Percentiles rank a stretch among this genome's conserved stretches.
phyloP scores from a whole-genome alignment of 2,113 vertebrate genomes.

The Salminus brasiliensis region DNA sequence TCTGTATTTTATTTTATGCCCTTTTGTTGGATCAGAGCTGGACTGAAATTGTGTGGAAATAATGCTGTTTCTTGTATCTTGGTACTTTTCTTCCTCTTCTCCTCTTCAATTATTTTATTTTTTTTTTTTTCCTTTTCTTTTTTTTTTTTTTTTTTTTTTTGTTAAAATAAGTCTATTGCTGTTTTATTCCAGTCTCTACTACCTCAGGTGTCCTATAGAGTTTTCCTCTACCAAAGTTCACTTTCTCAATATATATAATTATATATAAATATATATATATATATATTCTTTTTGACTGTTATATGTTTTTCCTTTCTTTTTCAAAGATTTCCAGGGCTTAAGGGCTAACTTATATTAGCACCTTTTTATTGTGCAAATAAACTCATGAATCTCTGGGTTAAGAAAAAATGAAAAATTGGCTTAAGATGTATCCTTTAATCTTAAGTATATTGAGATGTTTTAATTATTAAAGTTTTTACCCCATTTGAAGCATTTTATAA shows the following conservation, averaged over 20 bases:
- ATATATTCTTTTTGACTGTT: constrained; percentile 82
- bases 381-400: constrained; percentile 87
- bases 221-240: constrained; percentile 95
- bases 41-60: constrained; percentile 88
- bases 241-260: constrained; percentile 73
- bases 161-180: constrained; percentile 89
- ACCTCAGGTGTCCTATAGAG: constrained; percentile 94
- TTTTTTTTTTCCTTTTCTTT: background rate
- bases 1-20: constrained; percentile 80
- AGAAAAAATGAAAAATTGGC: constrained; percentile 78
- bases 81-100: constrained; percentile 73
- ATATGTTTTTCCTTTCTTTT: constrained; percentile 73
- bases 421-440: constrained; percentile 88
- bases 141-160: constrained; percentile 57
- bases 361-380: constrained; percentile 88
- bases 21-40: constrained; percentile 88
- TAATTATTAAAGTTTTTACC: constrained; percentile 91
- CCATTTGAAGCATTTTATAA: constrained; percentile 90
- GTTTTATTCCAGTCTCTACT: constrained; percentile 93
- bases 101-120: too few relatives aligned
- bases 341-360: constrained; percentile 91
- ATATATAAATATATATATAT: constrained; percentile 50
- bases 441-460: constrained; percentile 91
- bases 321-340: constrained; percentile 90
- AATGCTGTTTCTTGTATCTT: constrained; percentile 85